Percentiles rank a stretch among this genome's conserved stretches.
Evolutionary conservation across 2,113 vertebrate genomes (phyloP).

Genomic region (Lasiurus cinereus): DNA sequence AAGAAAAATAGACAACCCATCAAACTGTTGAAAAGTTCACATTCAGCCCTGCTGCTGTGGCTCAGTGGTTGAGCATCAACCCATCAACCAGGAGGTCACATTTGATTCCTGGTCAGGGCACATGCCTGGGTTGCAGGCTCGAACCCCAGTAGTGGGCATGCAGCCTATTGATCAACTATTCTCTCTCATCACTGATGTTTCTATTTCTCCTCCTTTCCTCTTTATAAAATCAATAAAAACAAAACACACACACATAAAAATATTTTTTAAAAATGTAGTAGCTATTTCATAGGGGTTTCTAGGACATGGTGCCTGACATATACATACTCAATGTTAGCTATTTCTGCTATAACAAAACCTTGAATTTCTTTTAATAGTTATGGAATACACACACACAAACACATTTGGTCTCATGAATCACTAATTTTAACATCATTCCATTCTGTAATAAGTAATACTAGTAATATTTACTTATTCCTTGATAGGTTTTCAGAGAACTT

Average conservation of each 20-base stretch:
- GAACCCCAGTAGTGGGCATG: too few species aligned
- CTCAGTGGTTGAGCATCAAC: too few species aligned
- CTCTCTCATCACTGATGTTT: too few species aligned
- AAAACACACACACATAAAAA: too few species aligned
- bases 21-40: constrained; percentile 8
- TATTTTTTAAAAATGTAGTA: background rate
- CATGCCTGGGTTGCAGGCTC: too few species aligned
- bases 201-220: too few species aligned
- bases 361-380: constrained; percentile 57
- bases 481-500: constrained; percentile 13
- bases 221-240: too few species aligned
- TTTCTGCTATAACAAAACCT: constrained; percentile 2
- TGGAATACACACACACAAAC: background rate
- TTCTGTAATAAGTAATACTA: background rate
- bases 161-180: too few species aligned
- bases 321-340: background rate
- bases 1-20: constrained; percentile 1
- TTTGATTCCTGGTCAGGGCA: too few species aligned
- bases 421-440: background rate
- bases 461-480: background rate
- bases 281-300: constrained; percentile 24
- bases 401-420: background rate
- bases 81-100: too few species aligned
- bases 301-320: background rate
- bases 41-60: background rate